Conservation (phyloP, 2,797 vertebrate genomes). For the Tachyglossus aculeatus region DNA sequence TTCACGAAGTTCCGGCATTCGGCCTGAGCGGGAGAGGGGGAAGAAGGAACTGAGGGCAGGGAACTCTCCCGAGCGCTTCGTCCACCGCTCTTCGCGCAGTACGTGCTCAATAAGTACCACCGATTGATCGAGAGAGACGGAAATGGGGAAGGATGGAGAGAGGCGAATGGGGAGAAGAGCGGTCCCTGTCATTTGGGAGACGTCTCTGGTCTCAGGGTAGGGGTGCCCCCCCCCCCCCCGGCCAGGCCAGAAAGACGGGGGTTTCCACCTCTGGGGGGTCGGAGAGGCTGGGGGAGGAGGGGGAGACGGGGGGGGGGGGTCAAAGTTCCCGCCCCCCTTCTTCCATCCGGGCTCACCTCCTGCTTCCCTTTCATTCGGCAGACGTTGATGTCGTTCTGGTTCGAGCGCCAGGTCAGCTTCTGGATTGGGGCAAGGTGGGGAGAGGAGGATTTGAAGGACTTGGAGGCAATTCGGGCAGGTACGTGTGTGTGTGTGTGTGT, state of each 20-base stretch:
- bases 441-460: too few relatives aligned
- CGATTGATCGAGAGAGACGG: too few relatives aligned
- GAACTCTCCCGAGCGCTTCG: too few relatives aligned
- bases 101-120: too few relatives aligned
- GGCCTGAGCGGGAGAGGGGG: constrained; percentile 71
- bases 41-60: not conserved
- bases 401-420: constrained; percentile 94
- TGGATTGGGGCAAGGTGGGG: constrained; percentile 48
- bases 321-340: too few relatives aligned
- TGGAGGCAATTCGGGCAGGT: not conserved
- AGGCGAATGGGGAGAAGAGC: too few relatives aligned
- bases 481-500: not conserved
- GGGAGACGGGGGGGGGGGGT: not conserved
- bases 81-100: too few relatives aligned
- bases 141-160: not conserved
- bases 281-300: not conserved
- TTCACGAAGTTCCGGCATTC: constrained; percentile 96
- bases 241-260: fast-evolving
- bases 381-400: constrained; percentile 92
- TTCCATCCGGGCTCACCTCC: constrained; percentile 75
- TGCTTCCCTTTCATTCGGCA: constrained; percentile 97
- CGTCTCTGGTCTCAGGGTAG: too few relatives aligned
- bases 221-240: not conserved
- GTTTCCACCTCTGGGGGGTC: too few relatives aligned
- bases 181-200: too few relatives aligned